Evolutionary conservation across 1,140 invertebrate genomes (phyloP).

Genomic region (Nymphalis io): DNA sequence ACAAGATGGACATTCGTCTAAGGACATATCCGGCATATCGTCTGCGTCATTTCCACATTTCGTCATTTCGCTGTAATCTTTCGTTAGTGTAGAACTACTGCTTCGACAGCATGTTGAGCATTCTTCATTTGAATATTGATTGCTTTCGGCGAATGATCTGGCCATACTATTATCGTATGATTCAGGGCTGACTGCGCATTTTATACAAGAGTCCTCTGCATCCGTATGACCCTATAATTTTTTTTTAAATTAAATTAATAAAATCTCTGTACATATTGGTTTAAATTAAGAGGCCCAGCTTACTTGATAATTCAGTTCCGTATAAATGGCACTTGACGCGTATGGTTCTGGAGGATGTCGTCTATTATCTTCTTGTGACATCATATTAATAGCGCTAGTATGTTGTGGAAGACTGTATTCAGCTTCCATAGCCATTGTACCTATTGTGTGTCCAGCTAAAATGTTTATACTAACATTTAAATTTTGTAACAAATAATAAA

Average conservation of each 20-base stretch:
- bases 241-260: neutral
- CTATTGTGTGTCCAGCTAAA: constrained; percentile 69
- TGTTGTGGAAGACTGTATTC: constrained; percentile 77
- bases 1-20: constrained; percentile 75
- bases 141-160: constrained; percentile 71
- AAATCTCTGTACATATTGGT: no score
- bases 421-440: constrained; percentile 74
- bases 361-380: constrained; percentile 61
- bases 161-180: constrained; percentile 75
- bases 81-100: constrained; percentile 74
- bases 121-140: constrained; percentile 76
- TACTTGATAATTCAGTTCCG: constrained; percentile 74
- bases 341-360: constrained; percentile 67
- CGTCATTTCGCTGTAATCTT: constrained; percentile 77
- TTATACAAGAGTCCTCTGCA: constrained; percentile 72
- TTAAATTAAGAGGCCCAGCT: constrained; percentile 4
- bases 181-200: constrained; percentile 72
- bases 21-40: constrained; percentile 68
- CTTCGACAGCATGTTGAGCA: constrained; percentile 76
- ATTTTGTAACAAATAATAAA: neutral
- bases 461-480: constrained; percentile 1
- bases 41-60: constrained; percentile 72
- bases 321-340: constrained; percentile 75
- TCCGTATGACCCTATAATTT: constrained; percentile 67
- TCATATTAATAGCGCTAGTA: constrained; percentile 55